Percentiles rank a stretch among this genome's conserved stretches.
phyloP scores from a whole-genome alignment of 2,888 invertebrate species.

The Allophyes oxyacanthae region DNA sequence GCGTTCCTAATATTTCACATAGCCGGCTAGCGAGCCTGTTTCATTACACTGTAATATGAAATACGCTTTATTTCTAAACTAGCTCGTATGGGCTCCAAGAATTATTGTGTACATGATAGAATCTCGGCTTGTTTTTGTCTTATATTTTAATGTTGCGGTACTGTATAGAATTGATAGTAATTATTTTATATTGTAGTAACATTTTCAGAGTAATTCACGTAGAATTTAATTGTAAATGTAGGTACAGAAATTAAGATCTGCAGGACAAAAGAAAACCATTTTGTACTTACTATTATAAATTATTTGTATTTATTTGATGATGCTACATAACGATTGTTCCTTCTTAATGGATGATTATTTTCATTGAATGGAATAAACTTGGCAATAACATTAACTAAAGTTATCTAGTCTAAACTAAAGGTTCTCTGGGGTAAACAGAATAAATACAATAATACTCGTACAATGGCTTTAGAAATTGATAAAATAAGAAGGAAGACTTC shows the following conservation, averaged over 20 bases:
- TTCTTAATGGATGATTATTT: no score
- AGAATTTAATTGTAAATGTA: no score
- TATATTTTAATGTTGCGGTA: neutral
- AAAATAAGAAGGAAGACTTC: no score
- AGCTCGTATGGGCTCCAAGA: slow-evolving; percentile 18
- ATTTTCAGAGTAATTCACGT: neutral
- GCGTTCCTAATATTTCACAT: slow-evolving; percentile 31
- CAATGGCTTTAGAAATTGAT: slow-evolving; percentile 30
- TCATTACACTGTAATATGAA: slow-evolving; percentile 32
- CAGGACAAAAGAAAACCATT: no score
- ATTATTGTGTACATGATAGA: slow-evolving; percentile 10
- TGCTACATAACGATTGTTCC: no score
- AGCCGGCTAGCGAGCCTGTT: slow-evolving; percentile 18
- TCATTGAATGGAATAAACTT: no score
- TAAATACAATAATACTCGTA: slow-evolving; percentile 15
- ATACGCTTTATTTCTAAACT: slow-evolving; percentile 28
- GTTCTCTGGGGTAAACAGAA: slow-evolving; percentile 7
- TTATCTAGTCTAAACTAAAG: neutral
- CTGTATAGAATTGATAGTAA: neutral
- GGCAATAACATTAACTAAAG: neutral
- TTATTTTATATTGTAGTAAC: no score
- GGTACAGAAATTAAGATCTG: no score
- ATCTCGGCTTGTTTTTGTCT: neutral
- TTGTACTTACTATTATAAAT: no score
- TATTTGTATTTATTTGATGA: no score